Evolutionary conservation across 1,140 invertebrate species (phyloP).

Genomic region (Pygmarrhopalites habei): DNA sequence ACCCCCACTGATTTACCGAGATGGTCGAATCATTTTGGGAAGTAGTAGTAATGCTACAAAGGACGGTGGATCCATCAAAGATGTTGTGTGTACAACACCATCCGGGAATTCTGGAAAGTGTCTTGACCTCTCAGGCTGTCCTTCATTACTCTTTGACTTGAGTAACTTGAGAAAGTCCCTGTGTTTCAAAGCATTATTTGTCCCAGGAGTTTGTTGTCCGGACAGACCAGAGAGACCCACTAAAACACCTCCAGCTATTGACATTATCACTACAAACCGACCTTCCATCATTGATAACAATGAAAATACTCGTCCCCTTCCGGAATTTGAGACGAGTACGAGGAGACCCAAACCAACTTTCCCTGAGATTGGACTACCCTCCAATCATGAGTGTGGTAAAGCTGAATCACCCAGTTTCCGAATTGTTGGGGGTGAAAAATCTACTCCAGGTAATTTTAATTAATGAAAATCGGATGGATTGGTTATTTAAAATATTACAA

Average conservation of each 20-base stretch:
- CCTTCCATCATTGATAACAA: constrained; percentile 31
- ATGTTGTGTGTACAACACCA: constrained; percentile 64
- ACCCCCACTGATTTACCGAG: constrained; percentile 48
- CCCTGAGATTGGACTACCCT: constrained; percentile 3
- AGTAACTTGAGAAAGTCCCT: constrained; percentile 72
- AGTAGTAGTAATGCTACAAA: constrained; percentile 38
- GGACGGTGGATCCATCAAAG: constrained; percentile 31
- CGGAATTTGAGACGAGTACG: constrained; percentile 1
- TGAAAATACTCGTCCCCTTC: constrained; percentile 9
- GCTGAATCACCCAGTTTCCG: constrained; percentile 71
- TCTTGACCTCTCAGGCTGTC: constrained; percentile 79
- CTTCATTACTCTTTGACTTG: constrained; percentile 74
- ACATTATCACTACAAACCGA: constrained; percentile 38
- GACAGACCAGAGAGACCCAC: constrained; percentile 26
- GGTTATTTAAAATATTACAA: not conserved
- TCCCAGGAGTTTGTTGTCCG: constrained; percentile 53
- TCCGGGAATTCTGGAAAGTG: constrained; percentile 70
- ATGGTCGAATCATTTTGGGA: constrained; percentile 40
- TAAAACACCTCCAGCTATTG: constrained; percentile 6
- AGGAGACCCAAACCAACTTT: not conserved
- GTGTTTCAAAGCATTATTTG: constrained; percentile 84
- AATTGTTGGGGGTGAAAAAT: constrained; percentile 80
- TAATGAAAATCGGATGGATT: not conserved
- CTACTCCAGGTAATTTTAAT: constrained; percentile 56
- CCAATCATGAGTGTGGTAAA: constrained; percentile 57